Percentiles rank a stretch among this genome's conserved stretches.
phyloP scores from a whole-genome alignment of 2,797 vertebrate genomes.

The Spinibarbus caldwelli region DNA sequence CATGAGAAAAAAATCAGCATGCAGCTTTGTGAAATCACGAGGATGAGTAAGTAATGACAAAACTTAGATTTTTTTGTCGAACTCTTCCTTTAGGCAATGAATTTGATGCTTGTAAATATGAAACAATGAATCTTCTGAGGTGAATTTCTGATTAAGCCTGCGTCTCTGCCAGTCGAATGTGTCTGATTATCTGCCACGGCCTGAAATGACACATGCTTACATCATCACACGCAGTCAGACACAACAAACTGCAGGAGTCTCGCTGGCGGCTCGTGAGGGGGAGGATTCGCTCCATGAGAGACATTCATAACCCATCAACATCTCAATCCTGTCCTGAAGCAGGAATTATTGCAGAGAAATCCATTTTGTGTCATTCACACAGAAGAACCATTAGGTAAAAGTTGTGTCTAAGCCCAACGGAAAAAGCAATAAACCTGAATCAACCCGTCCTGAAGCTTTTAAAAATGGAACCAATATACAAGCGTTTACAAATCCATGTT shows the following conservation, averaged over 20 bases:
- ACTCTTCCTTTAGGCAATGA: background rate
- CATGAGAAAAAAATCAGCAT: background rate
- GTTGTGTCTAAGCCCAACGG: background rate
- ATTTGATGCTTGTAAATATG: constrained; percentile 18
- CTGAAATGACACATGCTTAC: constrained; percentile 33
- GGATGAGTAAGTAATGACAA: background rate
- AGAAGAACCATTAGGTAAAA: background rate
- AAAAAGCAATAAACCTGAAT: constrained; percentile 4
- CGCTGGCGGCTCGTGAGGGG: constrained; percentile 64
- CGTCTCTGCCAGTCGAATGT: background rate
- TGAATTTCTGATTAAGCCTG: background rate
- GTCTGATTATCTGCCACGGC: constrained; percentile 13
- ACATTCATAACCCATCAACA: constrained; percentile 14
- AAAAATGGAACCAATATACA: background rate
- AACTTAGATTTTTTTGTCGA: background rate
- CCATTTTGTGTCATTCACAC: background rate
- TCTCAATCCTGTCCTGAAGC: background rate
- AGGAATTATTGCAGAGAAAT: background rate
- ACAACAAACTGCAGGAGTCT: background rate
- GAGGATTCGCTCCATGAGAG: background rate
- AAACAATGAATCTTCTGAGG: background rate
- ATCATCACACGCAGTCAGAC: constrained; percentile 30
- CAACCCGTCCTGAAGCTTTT: background rate
- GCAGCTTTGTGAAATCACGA: background rate
- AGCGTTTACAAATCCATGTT: background rate